Evolutionary conservation across 2,888 invertebrate species (phyloP).

Genomic region (Leptarthrus brevirostris): DNA sequence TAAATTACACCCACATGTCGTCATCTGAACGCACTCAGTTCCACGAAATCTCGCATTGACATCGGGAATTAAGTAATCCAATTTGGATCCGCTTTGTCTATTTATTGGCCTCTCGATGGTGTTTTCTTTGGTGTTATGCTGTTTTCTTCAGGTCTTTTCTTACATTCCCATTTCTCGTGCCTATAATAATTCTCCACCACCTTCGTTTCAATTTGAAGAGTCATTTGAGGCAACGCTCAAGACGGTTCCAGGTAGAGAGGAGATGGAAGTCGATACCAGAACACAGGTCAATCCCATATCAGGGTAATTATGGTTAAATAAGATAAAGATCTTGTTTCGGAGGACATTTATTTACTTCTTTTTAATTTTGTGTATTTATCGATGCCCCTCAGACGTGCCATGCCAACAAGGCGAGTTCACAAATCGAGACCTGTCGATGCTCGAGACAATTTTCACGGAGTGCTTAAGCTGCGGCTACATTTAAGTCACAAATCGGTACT

Average conservation of each 20-base stretch:
- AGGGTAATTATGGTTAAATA: constrained; percentile 68
- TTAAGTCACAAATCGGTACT: constrained; percentile 8
- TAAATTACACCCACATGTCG: constrained; percentile 50
- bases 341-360: constrained; percentile 68
- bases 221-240: constrained; percentile 18
- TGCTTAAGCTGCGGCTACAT: constrained; percentile 23
- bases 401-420: constrained; percentile 21
- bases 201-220: constrained; percentile 32
- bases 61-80: constrained; percentile 48
- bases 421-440: constrained; percentile 34
- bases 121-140: constrained; percentile 23
- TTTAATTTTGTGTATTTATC: constrained; percentile 68
- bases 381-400: constrained; percentile 40
- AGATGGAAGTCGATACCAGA: constrained; percentile 56
- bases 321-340: constrained; percentile 67
- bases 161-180: not conserved
- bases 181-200: constrained; percentile 12
- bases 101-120: constrained; percentile 31
- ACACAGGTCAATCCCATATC: constrained; percentile 68
- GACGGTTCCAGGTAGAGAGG: constrained; percentile 36
- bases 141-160: constrained; percentile 12
- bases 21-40: constrained; percentile 27
- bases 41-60: constrained; percentile 42
- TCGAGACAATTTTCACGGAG: constrained; percentile 21
- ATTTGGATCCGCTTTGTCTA: constrained; percentile 48